Conservation (phyloP, 2,888 invertebrate genomes). For the Cheilosia grossa region DNA sequence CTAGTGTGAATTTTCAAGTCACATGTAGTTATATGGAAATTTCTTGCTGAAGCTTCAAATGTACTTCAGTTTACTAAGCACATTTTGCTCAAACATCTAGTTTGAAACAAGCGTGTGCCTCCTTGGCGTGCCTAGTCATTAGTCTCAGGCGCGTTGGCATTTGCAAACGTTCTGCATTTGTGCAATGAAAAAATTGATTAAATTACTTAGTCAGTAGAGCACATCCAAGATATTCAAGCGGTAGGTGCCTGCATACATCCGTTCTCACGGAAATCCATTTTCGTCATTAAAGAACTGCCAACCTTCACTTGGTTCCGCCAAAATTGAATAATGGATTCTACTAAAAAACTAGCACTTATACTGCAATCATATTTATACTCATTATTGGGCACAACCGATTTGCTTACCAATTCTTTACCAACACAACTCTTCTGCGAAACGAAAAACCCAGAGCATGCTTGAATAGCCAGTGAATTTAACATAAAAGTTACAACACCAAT, state of each 20-base stretch:
- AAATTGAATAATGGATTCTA: conserved; percentile 14
- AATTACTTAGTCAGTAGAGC: conserved; percentile 6
- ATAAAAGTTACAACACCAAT: conserved; percentile 32
- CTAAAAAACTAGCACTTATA: background rate
- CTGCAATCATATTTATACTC: background rate
- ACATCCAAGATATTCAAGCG: conserved; percentile 8
- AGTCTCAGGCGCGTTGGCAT: too few relatives aligned
- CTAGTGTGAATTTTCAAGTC: too few relatives aligned
- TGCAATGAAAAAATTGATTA: background rate
- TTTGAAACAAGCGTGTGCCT: too few relatives aligned
- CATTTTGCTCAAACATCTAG: too few relatives aligned
- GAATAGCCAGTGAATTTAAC: conserved; percentile 36
- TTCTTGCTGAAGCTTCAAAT: too few relatives aligned
- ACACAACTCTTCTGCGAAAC: background rate
- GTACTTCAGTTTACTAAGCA: too few relatives aligned
- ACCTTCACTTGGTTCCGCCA: conserved; percentile 17
- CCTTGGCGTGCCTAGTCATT: too few relatives aligned
- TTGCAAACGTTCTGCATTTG: too few relatives aligned
- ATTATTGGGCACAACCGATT: background rate
- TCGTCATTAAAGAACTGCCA: background rate
- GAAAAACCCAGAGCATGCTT: conserved; percentile 37
- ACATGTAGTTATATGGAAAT: too few relatives aligned
- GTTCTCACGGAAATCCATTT: conserved; percentile 20
- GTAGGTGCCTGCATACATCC: background rate
- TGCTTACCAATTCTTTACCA: conserved; percentile 29